Percentiles rank a stretch among this genome's conserved stretches.
Evolutionary conservation across 2,888 invertebrate genomes (phyloP).

Genomic region (Autographa gamma): DNA sequence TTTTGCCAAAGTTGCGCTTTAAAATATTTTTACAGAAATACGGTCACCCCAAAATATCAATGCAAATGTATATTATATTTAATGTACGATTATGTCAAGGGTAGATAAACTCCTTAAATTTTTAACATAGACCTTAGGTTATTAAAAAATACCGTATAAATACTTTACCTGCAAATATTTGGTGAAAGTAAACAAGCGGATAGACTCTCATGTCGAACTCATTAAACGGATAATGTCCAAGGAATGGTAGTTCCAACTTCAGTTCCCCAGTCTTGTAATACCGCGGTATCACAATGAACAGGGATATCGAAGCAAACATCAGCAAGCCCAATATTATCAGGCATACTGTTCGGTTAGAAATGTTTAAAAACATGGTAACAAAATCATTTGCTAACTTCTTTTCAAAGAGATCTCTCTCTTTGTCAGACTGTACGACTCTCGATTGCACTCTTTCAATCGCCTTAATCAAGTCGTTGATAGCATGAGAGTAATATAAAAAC

Average conservation of each 20-base stretch:
- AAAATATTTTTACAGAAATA: background rate
- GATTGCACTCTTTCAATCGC: conserved; percentile 27
- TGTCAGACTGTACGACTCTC: conserved; percentile 7
- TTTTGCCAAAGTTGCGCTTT: background rate
- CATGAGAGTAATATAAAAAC: conserved; percentile 25
- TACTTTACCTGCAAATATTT: conserved; percentile 30
- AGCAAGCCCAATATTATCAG: conserved; percentile 16
- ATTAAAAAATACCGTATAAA: background rate
- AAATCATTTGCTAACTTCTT: conserved; percentile 28
- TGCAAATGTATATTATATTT: too few relatives aligned
- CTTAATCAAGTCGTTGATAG: conserved; percentile 32
- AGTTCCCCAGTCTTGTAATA: conserved; percentile 32
- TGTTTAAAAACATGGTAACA: conserved; percentile 24
- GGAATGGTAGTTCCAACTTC: conserved; percentile 39
- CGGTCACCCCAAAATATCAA: too few relatives aligned
- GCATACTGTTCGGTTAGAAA: conserved; percentile 14
- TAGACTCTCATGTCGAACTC: conserved; percentile 31
- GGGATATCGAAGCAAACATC: conserved; percentile 34
- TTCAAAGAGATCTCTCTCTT: conserved; percentile 18
- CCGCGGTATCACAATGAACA: conserved; percentile 12
- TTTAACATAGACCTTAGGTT: background rate
- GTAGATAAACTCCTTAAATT: too few relatives aligned
- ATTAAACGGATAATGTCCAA: conserved; percentile 44
- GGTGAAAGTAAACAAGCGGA: conserved; percentile 40
- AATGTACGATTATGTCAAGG: too few relatives aligned